These are phyloP conservation scores for Melolontha melolontha DNA, from an alignment of 2,888 invertebrate genomes.

Conservation along the genomic window DNA sequence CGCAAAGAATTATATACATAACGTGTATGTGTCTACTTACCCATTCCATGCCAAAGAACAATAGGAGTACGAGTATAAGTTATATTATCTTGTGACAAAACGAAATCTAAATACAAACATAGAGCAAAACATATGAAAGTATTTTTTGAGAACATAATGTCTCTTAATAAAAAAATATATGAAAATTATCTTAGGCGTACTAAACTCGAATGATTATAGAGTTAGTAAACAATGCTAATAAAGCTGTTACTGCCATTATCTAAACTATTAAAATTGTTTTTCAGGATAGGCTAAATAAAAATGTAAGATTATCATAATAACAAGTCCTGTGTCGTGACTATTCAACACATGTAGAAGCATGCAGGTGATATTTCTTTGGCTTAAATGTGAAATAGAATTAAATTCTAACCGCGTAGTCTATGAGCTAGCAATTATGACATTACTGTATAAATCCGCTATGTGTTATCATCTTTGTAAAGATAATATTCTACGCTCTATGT, in stretches of 20 bases:
- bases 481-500: no score
- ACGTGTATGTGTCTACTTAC: conserved; percentile 67
- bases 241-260: background rate
- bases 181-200: background rate
- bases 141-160: conserved; percentile 17
- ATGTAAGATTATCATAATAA: no score
- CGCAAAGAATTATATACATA: conserved; percentile 5
- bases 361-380: no score
- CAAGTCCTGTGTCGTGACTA: no score
- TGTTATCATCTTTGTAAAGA: no score
- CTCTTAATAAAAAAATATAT: conserved; percentile 1
- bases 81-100: conserved; percentile 38
- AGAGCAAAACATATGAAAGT: background rate
- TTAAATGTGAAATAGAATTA: no score
- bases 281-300: background rate
- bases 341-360: no score
- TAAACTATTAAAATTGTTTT: conserved; percentile 11
- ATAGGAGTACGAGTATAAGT: conserved; percentile 72
- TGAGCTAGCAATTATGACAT: no score
- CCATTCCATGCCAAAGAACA: conserved; percentile 97
- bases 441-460: no score
- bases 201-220: background rate
- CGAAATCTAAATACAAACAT: background rate
- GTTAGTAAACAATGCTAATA: conserved; percentile 1
- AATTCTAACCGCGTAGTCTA: no score